These are phyloP conservation scores for Panagrolaimus sp. DNA, from an alignment of 1,140 invertebrate genomes.

Conservation along the genomic window DNA sequence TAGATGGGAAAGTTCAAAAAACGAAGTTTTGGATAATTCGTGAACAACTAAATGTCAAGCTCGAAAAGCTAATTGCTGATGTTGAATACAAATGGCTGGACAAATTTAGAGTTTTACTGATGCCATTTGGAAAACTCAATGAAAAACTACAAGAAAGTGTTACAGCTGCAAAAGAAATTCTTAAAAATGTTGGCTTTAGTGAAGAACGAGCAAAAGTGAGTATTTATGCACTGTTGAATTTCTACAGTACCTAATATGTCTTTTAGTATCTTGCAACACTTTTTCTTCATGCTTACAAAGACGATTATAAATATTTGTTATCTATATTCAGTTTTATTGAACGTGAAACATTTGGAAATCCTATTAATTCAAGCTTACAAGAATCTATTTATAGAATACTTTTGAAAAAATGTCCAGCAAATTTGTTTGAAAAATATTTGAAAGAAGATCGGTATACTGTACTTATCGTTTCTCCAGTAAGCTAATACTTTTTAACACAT, in stretches of 20 bases:
- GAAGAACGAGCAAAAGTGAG: not conserved
- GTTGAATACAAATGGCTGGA: not conserved
- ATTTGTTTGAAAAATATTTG: not conserved
- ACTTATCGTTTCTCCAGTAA: not conserved
- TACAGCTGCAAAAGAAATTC: not conserved
- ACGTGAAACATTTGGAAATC: not conserved
- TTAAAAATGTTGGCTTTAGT: not conserved
- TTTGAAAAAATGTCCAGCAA: not conserved
- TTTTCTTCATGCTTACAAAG: not conserved
- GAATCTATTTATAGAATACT: not conserved
- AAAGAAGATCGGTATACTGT: constrained; percentile 2
- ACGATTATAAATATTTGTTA: not conserved
- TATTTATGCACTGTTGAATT: no score
- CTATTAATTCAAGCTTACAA: not conserved
- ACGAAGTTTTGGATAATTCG: not conserved
- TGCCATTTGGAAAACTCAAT: not conserved
- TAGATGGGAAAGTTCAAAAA: not conserved
- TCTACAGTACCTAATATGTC: no score
- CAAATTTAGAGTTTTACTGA: not conserved
- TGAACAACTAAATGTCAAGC: not conserved
- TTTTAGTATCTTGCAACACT: not conserved
- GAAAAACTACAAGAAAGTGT: not conserved
- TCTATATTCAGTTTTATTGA: not conserved
- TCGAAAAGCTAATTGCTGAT: not conserved
- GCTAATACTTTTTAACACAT: not conserved